Evolutionary conservation across 2,797 vertebrate species (phyloP).

Genomic region (Spatula clypeata): DNA sequence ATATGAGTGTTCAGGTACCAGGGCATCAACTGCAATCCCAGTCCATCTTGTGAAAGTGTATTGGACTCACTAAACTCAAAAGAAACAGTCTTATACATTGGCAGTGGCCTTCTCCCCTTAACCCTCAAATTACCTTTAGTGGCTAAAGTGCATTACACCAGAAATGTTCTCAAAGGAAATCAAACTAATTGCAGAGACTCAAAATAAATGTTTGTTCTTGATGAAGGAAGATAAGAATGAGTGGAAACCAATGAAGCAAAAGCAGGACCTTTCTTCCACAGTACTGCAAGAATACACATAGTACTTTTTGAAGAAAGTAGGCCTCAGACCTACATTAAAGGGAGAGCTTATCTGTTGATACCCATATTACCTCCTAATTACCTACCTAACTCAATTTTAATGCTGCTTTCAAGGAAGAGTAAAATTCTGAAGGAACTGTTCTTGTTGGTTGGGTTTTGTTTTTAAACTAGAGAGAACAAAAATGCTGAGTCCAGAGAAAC

Average conservation of each 20-base stretch:
- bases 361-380: not conserved
- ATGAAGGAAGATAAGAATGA: not conserved
- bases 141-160: not conserved
- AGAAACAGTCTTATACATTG: not conserved
- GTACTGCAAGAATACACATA: not conserved
- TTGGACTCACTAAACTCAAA: not conserved
- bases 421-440: not conserved
- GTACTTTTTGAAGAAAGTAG: not conserved
- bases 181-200: not conserved
- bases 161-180: not conserved
- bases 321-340: not conserved
- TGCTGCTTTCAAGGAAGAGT: not conserved
- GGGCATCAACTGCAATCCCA: not conserved
- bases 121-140: not conserved
- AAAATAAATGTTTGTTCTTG: not conserved
- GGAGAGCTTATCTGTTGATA: not conserved
- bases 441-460: not conserved
- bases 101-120: not conserved
- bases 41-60: not conserved
- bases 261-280: not conserved
- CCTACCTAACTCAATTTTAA: not conserved
- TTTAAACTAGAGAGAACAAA: not conserved
- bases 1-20: not conserved
- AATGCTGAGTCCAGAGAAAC: not conserved
- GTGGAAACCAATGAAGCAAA: not conserved